phyloP scores from a whole-genome alignment of 23 tunicate species.

The Pegea sp. region DNA sequence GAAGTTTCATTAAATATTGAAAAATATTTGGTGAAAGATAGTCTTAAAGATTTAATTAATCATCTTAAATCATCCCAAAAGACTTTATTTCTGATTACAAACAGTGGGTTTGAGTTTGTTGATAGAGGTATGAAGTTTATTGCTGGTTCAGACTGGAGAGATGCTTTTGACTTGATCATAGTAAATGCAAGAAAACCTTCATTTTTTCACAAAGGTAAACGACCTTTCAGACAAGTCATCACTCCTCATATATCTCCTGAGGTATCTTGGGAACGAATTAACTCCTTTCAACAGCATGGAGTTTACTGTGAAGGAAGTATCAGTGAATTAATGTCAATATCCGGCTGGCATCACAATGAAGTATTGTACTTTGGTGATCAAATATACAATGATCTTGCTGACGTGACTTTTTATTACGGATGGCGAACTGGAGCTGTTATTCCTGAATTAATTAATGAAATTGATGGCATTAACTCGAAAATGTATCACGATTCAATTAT shows the following conservation, averaged over 20 bases:
- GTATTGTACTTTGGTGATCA: slow-evolving; percentile 90
- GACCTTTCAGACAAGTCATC: slow-evolving; percentile 33
- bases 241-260: background rate
- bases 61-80: slow-evolving; percentile 16
- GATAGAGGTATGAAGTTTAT: slow-evolving; percentile 64
- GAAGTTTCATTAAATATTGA: slow-evolving; percentile 44
- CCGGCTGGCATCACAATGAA: slow-evolving; percentile 49
- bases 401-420: slow-evolving; percentile 37
- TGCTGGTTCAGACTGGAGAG: slow-evolving; percentile 64
- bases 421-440: slow-evolving; percentile 96
- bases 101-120: slow-evolving; percentile 61
- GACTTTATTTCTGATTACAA: slow-evolving; percentile 67
- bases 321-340: slow-evolving; percentile 52
- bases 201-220: slow-evolving; percentile 33
- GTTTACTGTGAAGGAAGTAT: slow-evolving; percentile 84
- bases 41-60: slow-evolving; percentile 20
- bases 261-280: slow-evolving; percentile 14
- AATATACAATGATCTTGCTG: slow-evolving; percentile 70
- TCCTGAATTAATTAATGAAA: slow-evolving; percentile 76
- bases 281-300: slow-evolving; percentile 34
- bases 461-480: slow-evolving; percentile 32
- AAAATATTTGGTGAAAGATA: slow-evolving; percentile 31
- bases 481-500: slow-evolving; percentile 28
- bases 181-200: slow-evolving; percentile 85
- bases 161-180: slow-evolving; percentile 87